Evolutionary conservation across 2,797 vertebrate genomes (phyloP).

Genomic region (Tinamus major): DNA sequence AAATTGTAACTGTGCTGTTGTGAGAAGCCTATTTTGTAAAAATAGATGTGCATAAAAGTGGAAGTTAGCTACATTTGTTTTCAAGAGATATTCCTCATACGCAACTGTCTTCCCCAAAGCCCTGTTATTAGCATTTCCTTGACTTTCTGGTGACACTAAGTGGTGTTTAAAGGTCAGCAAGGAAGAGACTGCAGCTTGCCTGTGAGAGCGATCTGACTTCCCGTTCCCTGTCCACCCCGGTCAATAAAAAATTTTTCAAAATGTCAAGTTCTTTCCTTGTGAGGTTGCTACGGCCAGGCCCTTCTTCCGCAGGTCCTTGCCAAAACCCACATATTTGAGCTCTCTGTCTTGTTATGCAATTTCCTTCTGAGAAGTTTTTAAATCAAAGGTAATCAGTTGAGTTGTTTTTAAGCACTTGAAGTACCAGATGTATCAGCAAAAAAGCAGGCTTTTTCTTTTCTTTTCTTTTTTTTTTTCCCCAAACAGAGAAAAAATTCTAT

Average conservation of each 20-base stretch:
- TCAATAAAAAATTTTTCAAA: conserved; percentile 62
- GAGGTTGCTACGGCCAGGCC: conserved; percentile 27
- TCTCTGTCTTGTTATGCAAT: conserved; percentile 37
- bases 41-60: neutral
- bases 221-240: conserved; percentile 32
- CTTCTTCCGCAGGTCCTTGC: conserved; percentile 40
- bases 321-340: conserved; percentile 56
- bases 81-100: neutral
- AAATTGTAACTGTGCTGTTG: neutral
- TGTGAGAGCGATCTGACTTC: conserved; percentile 55
- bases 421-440: neutral
- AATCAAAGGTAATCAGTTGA: conserved; percentile 43
- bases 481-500: neutral
- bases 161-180: conserved; percentile 71
- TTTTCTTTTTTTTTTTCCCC: neutral
- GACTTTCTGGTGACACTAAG: conserved; percentile 40
- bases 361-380: conserved; percentile 48
- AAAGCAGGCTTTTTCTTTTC: neutral
- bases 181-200: conserved; percentile 38
- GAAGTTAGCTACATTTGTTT: neutral
- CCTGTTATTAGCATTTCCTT: conserved; percentile 39
- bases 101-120: neutral
- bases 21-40: neutral
- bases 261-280: conserved; percentile 60
- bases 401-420: conserved; percentile 25